Base-by-base conservation (phyloP, 2,797 vertebrate species). In the Catharus ustulatus region DNA sequence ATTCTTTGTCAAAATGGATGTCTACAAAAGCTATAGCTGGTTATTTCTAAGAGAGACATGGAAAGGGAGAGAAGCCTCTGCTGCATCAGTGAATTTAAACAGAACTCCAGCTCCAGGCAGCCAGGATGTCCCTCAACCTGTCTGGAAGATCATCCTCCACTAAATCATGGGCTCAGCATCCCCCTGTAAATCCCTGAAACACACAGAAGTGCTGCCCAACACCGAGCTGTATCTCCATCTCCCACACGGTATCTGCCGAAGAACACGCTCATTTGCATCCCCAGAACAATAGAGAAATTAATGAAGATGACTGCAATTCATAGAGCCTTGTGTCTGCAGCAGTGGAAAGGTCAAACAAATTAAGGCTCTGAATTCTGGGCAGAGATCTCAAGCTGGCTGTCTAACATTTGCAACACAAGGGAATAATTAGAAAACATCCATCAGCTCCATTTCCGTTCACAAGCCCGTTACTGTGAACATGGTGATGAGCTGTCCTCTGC, bases 321-420 rank as follows among this genome's bases (percentile, higher is more conserved):
- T 8, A 89, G 45, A 74, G 94, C 77, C 91, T 82, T 77, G 91
- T 90, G 90, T 94, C 94, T 97, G 93, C 67, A 93, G 93, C 89
- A 95, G 90, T 80, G 68, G 94, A 96, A 97, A 97, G 95, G 95
- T 97, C 96, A 97, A 96, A 96, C 87, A 97, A 97, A 96, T 96
- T 94, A 96, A 91, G 54, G 85, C 72, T 94, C 80, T 94, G 94
- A 95, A 97, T 95, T 96, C 95, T 92, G 95, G 95, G 93, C 96
- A 96, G 91, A 73, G 85, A 91, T 84, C 74, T 96, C 95, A 96
- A 91, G 91, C 93, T 96, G 93, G 94, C 95, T 94, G 85, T 79
- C 83, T 79, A 89, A 84, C 93, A 90, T 69, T 95, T 32, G 71
- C 87, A 91, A 79, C 96, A 97, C 95, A 82, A 96, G 94, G 95